Evolutionary conservation across 92 coral and sea anemone genomes (phyloP), one percentile per base, ranked within the genome.

Genomic region (Heliopora coerulea): DNA sequence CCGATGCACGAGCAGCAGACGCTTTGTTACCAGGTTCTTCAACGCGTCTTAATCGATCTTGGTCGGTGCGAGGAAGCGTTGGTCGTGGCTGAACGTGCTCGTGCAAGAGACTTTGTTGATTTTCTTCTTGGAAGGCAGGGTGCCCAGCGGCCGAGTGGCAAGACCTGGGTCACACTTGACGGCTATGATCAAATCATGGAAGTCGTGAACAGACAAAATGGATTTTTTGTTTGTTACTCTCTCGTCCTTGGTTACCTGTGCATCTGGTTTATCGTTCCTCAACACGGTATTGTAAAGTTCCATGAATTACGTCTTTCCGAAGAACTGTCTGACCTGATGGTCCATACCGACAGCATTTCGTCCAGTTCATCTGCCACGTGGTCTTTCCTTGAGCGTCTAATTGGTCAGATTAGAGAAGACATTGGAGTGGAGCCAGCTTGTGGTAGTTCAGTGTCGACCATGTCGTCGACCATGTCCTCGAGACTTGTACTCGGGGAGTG

Each of bases 341-440:
- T 70, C 5, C 77, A 70, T 14, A 35, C 58, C 49, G 77, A 54
- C 48, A 70, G 50, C 77, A 49, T 62, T 52, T 29, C 12, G 28
- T 33, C 77, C 46, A 32, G 19, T 14, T 24, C 31, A 48, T 86
- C 91, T 12, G 90, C 78, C 49, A 63, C 87, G 34, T 78, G 85
- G 26, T 79, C 99, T 13, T 73, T 95, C 50, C 83, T 95, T 3
- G 99, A 95, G 74, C 82, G 91, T 15, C 86, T 83, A 75, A 95
- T 95, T 85, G 87, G 95, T 18, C 96, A 95, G 54, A 86, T 95
- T 72, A 87, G 99, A 12, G 99, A 95, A 30, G 93, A 96, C 28
- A 65, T 95, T 73, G 99, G 99, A 34, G 99, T 95, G 32, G 91
- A 95, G 79, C 99, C 96, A n/a, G 96, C 91, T 60, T 78, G 77